Conservation (phyloP, 37 sponge, comb jelly and placozoan species). For the Eunapius fragilis region DNA sequence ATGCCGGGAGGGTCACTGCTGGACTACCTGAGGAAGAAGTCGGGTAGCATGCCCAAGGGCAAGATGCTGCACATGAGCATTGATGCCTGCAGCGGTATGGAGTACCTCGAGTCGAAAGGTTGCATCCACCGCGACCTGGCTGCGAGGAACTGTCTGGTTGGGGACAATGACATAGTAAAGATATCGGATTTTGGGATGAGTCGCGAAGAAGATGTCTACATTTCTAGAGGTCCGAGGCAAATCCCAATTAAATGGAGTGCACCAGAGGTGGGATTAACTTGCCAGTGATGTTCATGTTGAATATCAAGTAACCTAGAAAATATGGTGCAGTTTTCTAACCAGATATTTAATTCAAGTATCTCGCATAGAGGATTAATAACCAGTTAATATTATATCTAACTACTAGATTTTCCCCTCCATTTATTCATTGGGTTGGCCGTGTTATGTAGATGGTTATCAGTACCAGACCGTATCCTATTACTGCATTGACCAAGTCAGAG, state of each 20-base stretch:
- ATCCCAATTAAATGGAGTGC: conserved; percentile 97
- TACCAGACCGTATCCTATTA: no score
- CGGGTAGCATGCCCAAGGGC: conserved; percentile 22
- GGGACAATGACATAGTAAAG: conserved; percentile 72
- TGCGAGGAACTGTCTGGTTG: conserved; percentile 90
- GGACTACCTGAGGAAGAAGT: conserved; percentile 83
- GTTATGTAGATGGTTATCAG: no score
- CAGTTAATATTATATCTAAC: no score
- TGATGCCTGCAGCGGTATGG: conserved; percentile 82
- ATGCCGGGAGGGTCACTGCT: conserved; percentile 91
- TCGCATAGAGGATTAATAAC: no score
- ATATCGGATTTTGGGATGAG: conserved; percentile 96
- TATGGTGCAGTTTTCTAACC: no score
- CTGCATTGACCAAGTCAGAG: no score
- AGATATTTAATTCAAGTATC: no score
- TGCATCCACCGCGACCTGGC: conserved; percentile 93
- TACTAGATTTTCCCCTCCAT: no score
- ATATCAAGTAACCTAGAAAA: no score
- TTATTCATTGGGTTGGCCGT: no score
- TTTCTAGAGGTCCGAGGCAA: conserved; percentile 73
- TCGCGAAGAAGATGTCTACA: conserved; percentile 85
- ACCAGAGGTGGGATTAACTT: conserved; percentile 76
- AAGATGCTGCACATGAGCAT: conserved; percentile 61
- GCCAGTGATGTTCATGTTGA: no score
- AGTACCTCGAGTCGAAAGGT: conserved; percentile 72